phyloP scores from a whole-genome alignment of 2,888 invertebrate species.

The Nezara viridula region DNA sequence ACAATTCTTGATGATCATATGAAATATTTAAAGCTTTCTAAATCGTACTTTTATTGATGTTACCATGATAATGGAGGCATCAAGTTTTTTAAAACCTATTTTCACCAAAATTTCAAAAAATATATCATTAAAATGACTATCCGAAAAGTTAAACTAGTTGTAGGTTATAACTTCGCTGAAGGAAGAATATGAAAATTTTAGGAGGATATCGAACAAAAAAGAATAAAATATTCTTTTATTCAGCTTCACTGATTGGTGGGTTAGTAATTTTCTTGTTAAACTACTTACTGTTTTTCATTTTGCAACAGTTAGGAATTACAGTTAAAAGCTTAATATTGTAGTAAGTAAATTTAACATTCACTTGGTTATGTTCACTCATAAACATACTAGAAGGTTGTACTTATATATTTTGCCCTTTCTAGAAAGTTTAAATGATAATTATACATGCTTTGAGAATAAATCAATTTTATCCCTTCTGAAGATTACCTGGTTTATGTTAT shows the following conservation, averaged over 20 bases:
- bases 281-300: background rate
- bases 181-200: background rate
- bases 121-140: background rate
- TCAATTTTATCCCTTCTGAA: background rate
- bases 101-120: background rate
- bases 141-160: background rate
- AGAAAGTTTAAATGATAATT: background rate
- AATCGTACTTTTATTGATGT: background rate
- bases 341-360: background rate
- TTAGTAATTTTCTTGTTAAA: background rate
- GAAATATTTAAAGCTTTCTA: background rate
- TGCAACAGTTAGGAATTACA: background rate
- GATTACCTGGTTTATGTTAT: background rate
- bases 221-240: background rate
- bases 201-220: background rate
- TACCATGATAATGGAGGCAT: background rate
- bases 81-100: background rate
- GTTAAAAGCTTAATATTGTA: background rate
- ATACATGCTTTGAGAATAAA: background rate
- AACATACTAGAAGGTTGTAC: background rate
- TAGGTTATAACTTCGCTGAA: background rate
- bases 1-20: background rate
- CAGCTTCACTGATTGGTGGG: constrained; percentile 29
- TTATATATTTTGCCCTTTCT: background rate
- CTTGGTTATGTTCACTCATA: background rate